A percentile compares a stretch with the other conserved stretches of the same genome.
Evolutionary conservation across 2,113 vertebrate species (phyloP).

Genomic region (Cardinalis cardinalis): DNA sequence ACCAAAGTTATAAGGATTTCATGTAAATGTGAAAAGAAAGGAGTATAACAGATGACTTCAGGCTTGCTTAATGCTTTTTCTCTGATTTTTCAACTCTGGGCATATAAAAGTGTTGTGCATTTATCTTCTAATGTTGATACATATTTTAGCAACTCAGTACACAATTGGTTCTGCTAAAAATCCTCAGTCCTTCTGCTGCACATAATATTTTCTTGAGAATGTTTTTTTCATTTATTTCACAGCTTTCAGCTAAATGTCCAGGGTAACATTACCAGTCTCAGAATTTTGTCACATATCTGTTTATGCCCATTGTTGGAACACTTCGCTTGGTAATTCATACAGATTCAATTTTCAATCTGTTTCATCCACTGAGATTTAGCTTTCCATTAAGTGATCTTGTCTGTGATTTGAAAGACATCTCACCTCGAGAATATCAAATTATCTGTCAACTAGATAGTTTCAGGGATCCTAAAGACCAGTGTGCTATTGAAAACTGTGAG

Average conservation of each 20-base stretch:
- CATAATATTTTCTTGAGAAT: neutral
- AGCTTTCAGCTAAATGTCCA: neutral
- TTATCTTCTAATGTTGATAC: neutral
- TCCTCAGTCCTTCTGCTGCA: neutral
- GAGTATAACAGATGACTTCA: neutral
- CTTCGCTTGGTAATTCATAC: neutral
- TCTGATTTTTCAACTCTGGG: neutral
- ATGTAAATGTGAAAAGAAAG: neutral
- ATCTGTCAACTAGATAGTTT: neutral
- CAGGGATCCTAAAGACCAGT: neutral
- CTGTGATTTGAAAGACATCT: neutral
- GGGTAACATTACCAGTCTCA: neutral
- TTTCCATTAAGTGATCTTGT: neutral
- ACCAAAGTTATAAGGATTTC: neutral
- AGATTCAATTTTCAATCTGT: neutral
- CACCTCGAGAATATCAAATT: neutral
- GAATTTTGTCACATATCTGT: neutral
- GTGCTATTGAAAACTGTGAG: neutral
- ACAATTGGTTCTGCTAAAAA: slow-evolving; percentile 14
- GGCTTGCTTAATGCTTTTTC: slow-evolving; percentile 6
- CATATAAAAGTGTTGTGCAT: neutral
- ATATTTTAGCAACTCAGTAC: neutral
- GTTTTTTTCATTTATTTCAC: neutral
- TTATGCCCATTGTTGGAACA: neutral
- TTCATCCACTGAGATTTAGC: neutral